Evolutionary conservation across 2,888 invertebrate species (phyloP).

Genomic region (Drosophila atripex): DNA sequence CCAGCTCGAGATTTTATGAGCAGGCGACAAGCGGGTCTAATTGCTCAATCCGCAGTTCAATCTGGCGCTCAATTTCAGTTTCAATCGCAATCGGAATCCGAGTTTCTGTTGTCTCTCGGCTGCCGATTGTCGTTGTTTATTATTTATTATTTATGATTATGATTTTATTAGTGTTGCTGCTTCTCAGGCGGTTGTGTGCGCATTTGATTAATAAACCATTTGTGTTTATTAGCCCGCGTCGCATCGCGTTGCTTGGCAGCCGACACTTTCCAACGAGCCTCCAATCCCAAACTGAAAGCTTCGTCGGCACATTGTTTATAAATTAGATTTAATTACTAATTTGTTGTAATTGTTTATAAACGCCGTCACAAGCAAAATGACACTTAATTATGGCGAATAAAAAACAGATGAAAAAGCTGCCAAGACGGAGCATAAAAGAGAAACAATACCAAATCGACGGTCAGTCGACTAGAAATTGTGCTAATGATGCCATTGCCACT

Average conservation of each 20-base stretch:
- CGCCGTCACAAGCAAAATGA: constrained; percentile 42
- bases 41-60: constrained; percentile 57
- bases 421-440: constrained; percentile 13
- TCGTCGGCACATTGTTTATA: constrained; percentile 32
- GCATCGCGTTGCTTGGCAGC: constrained; percentile 26
- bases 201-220: constrained; percentile 72
- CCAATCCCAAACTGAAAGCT: constrained; percentile 46
- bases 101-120: constrained; percentile 18
- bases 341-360: constrained; percentile 62
- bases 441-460: constrained; percentile 18
- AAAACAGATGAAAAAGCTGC: constrained; percentile 8
- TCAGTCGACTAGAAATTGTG: constrained; percentile 32
- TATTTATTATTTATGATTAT: constrained; percentile 49
- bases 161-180: constrained; percentile 27
- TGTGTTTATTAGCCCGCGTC: constrained; percentile 69
- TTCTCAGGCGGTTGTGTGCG: constrained; percentile 30
- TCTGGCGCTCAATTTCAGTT: constrained; percentile 23
- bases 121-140: constrained; percentile 26
- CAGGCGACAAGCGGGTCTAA: constrained; percentile 60
- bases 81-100: constrained; percentile 37
- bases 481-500: constrained; percentile 37
- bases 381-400: constrained; percentile 12
- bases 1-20: constrained; percentile 61
- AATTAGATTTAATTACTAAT: constrained; percentile 63
- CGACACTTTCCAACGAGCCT: constrained; percentile 59